Conservation (phyloP, 2,888 invertebrate species). For the Dicranocentrus wangi region DNA sequence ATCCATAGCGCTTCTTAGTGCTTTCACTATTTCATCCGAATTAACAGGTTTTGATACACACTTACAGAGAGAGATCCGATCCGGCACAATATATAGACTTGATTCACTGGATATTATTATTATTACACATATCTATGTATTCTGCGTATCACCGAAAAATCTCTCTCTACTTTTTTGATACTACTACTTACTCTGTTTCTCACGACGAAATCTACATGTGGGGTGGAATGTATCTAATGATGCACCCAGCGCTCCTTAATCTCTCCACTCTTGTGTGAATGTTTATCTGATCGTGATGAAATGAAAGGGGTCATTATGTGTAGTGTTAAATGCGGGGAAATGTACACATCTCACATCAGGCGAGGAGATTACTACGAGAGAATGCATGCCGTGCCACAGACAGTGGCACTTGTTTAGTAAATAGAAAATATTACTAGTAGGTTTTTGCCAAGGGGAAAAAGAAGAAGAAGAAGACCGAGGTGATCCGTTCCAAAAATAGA, state of each 20-base stretch:
- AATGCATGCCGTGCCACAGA: no score
- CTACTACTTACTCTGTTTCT: neutral
- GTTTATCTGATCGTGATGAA: slow-evolving; percentile 39
- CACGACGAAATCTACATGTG: slow-evolving; percentile 28
- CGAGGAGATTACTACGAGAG: neutral
- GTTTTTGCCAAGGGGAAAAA: slow-evolving; percentile 57
- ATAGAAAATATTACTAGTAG: slow-evolving; percentile 32
- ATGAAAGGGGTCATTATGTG: slow-evolving; percentile 49
- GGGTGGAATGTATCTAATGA: slow-evolving; percentile 41
- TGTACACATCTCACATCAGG: neutral
- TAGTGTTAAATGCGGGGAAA: slow-evolving; percentile 14
- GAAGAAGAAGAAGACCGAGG: slow-evolving; percentile 56
- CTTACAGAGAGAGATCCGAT: neutral
- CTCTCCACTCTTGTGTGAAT: slow-evolving; percentile 26
- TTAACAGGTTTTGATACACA: slow-evolving; percentile 53
- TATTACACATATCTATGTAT: no score
- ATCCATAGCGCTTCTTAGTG: no score
- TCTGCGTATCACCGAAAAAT: slow-evolving; percentile 25
- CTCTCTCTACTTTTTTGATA: neutral
- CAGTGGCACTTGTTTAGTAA: slow-evolving; percentile 36
- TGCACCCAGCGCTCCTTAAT: slow-evolving; percentile 22
- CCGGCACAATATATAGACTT: no score
- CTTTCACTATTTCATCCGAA: no score
- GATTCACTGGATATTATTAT: no score
- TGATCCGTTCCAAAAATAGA: slow-evolving; percentile 64